Evolutionary conservation across 2,888 invertebrate genomes (phyloP), one percentile per base, ranked within the genome.

Genomic region (Mechanitis messenoides): DNA sequence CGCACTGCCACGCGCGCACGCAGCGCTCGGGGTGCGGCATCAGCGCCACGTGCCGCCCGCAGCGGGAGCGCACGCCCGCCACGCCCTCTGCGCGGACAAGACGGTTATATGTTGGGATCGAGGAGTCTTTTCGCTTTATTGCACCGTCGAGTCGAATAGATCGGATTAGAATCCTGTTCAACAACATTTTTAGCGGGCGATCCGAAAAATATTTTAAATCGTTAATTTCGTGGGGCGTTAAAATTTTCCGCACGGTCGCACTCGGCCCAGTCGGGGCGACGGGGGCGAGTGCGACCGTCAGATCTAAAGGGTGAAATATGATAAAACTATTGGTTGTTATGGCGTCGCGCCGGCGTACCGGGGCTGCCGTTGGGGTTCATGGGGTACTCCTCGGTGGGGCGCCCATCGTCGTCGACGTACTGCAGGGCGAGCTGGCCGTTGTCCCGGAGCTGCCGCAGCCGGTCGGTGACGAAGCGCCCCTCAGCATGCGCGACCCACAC

Each of bases 11-110:
- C 71, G 94, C 93, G 71, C 95, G 91, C 64, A 95, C 93, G 77
- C 96, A 97, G 66, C 98, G 92, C 87, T 99, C 99, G 0, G 99
- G 98, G 90, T 99, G 99, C 2, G 99, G 99, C 99, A 99, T 99
- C 92, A 99, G 93, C 0, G 98, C 99, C 71, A 98, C 91, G 85
- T 99, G 98, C 3, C 98, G 93, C 0, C 98, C 99, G 87, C 98
- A 95, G 1, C 82, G 76, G 0, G 98, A 98, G 72, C 97, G 95
- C 60, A 99, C 85, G 12, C 95, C 98, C 33, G 98, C 98, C 67
- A 98, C 92, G 33, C 97, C 98, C 72, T 91, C 94, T 91, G 84
- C 58, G 69, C 69, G 65, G 3, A 58, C 7, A 66, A 53, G 31
- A 56, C 6, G 12, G 11, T 42, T 9, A 3, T 42, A 9, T 42